These are phyloP conservation scores for Phengaris alcon DNA, from an alignment of 2,888 invertebrate species.

Conservation along the genomic window DNA sequence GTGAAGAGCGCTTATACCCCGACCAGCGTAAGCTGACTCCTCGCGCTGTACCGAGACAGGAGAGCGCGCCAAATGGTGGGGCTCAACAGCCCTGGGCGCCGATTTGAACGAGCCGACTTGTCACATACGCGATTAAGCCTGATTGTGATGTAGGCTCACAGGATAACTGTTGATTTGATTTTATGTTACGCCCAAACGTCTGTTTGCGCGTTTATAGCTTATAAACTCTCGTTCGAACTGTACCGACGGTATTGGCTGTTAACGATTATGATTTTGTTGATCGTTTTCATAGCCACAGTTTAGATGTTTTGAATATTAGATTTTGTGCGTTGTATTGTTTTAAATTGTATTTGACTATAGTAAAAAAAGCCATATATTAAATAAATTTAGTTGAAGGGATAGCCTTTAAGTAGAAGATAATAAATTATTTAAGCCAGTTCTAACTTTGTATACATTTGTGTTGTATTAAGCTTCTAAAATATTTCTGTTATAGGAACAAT, in stretches of 20 bases:
- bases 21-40: constrained; percentile 47
- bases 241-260: constrained; percentile 70
- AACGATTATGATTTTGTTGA: constrained; percentile 69
- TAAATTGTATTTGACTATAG: no score
- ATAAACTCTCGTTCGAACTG: constrained; percentile 73
- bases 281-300: constrained; percentile 43
- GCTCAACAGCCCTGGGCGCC: constrained; percentile 38
- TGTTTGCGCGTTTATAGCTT: constrained; percentile 76
- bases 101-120: constrained; percentile 66
- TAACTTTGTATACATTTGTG: background rate
- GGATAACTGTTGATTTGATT: constrained; percentile 80
- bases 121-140: constrained; percentile 78
- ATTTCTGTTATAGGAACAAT: background rate
- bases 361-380: no score
- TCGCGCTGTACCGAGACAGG: constrained; percentile 22
- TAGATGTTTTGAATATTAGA: constrained; percentile 42
- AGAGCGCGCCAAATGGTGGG: background rate
- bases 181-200: constrained; percentile 77
- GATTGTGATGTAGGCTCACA: constrained; percentile 78
- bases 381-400: no score
- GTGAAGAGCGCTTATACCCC: constrained; percentile 60
- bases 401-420: no score
- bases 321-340: background rate
- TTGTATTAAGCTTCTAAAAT: background rate
- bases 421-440: no score